Conservation (phyloP, 2,113 vertebrate species). For the Struthidea cinerea region DNA sequence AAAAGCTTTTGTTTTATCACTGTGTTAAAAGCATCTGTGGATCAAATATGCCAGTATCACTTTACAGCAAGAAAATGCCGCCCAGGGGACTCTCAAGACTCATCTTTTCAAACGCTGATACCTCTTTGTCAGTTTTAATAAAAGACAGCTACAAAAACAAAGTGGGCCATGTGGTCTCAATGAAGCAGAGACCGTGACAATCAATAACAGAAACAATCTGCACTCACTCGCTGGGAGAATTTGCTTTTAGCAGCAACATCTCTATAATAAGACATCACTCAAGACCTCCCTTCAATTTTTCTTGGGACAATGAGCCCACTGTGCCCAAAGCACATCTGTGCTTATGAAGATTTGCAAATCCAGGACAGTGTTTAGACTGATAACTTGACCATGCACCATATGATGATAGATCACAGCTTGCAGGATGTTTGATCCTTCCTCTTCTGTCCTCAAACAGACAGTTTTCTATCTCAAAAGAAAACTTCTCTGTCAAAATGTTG, state of each 20-base stretch:
- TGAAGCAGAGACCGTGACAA: slow-evolving; percentile 18
- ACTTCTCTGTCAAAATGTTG: background rate
- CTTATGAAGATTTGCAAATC: background rate
- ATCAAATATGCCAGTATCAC: slow-evolving; percentile 53
- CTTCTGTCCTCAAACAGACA: background rate
- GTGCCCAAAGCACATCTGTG: slow-evolving; percentile 34
- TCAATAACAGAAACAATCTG: slow-evolving; percentile 54
- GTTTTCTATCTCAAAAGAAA: background rate
- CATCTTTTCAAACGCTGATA: slow-evolving; percentile 45
- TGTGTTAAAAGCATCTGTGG: slow-evolving; percentile 53
- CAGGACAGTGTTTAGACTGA: slow-evolving; percentile 12
- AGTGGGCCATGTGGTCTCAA: slow-evolving; percentile 59
- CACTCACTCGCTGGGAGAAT: slow-evolving; percentile 6
- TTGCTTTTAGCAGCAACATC: slow-evolving; percentile 42
- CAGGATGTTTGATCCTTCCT: background rate
- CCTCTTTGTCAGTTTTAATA: slow-evolving; percentile 65
- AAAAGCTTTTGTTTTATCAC: slow-evolving; percentile 45
- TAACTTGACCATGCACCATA: background rate
- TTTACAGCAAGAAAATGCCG: slow-evolving; percentile 9
- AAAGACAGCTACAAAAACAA: slow-evolving; percentile 60
- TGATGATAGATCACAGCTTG: background rate
- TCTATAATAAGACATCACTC: slow-evolving; percentile 23
- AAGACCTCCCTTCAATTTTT: slow-evolving; percentile 12
- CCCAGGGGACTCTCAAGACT: slow-evolving; percentile 53
- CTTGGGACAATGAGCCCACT: slow-evolving; percentile 40